A percentile compares a stretch with the other conserved stretches of the same genome.
phyloP scores from a whole-genome alignment of 2,888 invertebrate genomes.

The Magallana nippona region DNA sequence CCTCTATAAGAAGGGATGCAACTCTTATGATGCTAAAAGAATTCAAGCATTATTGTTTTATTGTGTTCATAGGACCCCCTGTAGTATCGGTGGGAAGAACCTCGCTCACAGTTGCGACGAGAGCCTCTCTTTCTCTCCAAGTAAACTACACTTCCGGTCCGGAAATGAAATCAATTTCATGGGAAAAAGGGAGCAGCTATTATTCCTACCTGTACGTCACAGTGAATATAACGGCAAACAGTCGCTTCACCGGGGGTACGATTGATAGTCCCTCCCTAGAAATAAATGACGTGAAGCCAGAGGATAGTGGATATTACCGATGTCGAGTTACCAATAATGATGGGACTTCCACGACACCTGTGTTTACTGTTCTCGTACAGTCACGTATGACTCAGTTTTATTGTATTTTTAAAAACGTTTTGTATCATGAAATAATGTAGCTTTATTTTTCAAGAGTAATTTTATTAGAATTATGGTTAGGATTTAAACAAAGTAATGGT shows the following conservation, averaged over 20 bases:
- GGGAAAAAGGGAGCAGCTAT: not conserved
- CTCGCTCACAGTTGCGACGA: not conserved
- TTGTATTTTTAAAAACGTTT: too few relatives aligned
- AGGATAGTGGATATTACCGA: conserved; percentile 8
- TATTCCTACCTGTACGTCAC: not conserved
- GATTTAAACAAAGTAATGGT: too few relatives aligned
- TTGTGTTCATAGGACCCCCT: not conserved
- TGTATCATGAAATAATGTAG: too few relatives aligned
- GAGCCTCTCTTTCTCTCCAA: not conserved
- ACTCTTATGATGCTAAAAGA: too few relatives aligned
- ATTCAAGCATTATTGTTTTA: too few relatives aligned
- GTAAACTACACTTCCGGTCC: not conserved
- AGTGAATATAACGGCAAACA: not conserved
- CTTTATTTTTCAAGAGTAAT: too few relatives aligned
- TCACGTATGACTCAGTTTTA: not conserved
- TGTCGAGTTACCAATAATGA: not conserved
- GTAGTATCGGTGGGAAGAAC: not conserved
- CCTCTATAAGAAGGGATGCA: too few relatives aligned
- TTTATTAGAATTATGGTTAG: too few relatives aligned
- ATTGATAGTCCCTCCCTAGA: not conserved
- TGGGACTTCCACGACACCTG: not conserved
- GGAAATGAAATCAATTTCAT: not conserved
- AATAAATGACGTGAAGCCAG: not conserved
- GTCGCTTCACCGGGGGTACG: not conserved
- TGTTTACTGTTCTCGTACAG: not conserved